Percentiles rank a stretch among this genome's conserved stretches.
These are phyloP conservation scores for Bombyx huttoni DNA, from an alignment of 2,888 invertebrate species.

Conservation along the genomic window DNA sequence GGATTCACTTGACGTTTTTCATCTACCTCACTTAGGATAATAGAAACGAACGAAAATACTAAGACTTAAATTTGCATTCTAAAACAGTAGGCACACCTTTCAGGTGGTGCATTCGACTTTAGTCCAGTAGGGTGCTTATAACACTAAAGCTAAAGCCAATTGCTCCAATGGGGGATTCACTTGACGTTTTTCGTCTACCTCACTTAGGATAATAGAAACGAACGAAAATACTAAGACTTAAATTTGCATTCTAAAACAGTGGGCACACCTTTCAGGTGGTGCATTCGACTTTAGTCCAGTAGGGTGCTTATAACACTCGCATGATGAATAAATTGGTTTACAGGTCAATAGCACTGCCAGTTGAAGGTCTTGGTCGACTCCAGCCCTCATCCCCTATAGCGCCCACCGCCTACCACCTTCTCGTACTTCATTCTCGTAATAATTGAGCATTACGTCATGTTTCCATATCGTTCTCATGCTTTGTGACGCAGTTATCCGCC, in stretches of 20 bases:
- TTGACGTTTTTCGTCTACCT: too few species aligned
- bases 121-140: not conserved
- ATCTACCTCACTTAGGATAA: too few species aligned
- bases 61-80: too few species aligned
- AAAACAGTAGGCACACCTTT: too few species aligned
- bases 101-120: not conserved
- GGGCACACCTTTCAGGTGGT: too few species aligned
- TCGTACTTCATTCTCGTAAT: not conserved
- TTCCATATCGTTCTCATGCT: not conserved
- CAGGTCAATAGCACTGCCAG: constrained; percentile 50
- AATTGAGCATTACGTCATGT: not conserved
- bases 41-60: too few species aligned
- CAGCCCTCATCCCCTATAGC: constrained; percentile 16
- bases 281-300: not conserved
- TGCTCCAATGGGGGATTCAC: too few species aligned
- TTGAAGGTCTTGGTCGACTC: constrained; percentile 44
- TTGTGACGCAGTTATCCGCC: not conserved
- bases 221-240: too few species aligned
- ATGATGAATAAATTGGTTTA: constrained; percentile 16
- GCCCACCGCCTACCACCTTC: not conserved
- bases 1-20: too few species aligned
- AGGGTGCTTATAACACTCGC: not conserved
- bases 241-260: too few species aligned
- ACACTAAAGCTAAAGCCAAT: not conserved
- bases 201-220: too few species aligned